Conservation (phyloP, 2,113 vertebrate genomes). For the Aegotheles bennettii region DNA sequence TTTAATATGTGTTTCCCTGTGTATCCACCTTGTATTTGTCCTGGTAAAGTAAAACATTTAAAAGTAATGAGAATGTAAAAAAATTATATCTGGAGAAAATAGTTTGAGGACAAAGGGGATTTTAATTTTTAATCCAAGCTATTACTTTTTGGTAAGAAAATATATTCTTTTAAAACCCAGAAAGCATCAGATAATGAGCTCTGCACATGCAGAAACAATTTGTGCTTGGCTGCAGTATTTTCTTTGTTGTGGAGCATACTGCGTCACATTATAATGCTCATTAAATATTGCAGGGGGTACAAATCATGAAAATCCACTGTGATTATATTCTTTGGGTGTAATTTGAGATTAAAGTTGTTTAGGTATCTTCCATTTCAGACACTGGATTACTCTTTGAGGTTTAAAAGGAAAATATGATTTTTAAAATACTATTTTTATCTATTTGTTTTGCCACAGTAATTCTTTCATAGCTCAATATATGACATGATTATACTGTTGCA, state of each 20-base stretch:
- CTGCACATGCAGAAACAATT: not conserved
- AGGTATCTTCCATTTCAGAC: not conserved
- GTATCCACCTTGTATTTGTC: not conserved
- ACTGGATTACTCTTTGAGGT: not conserved
- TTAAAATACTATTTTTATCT: not conserved
- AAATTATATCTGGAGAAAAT: not conserved
- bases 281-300: not conserved
- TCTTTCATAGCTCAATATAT: not conserved
- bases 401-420: not conserved
- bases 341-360: not conserved
- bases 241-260: not conserved
- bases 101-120: not conserved
- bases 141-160: not conserved
- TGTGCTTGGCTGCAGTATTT: not conserved
- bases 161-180: not conserved
- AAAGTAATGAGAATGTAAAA: not conserved
- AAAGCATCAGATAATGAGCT: not conserved
- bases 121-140: not conserved
- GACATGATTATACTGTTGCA: not conserved
- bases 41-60: not conserved
- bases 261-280: not conserved
- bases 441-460: not conserved
- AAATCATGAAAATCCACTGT: not conserved
- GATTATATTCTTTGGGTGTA: not conserved
- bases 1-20: not conserved